A percentile compares a stretch with the other conserved stretches of the same genome.
Evolutionary conservation across 2,888 invertebrate genomes (phyloP).

Genomic region (Torymus auratus): DNA sequence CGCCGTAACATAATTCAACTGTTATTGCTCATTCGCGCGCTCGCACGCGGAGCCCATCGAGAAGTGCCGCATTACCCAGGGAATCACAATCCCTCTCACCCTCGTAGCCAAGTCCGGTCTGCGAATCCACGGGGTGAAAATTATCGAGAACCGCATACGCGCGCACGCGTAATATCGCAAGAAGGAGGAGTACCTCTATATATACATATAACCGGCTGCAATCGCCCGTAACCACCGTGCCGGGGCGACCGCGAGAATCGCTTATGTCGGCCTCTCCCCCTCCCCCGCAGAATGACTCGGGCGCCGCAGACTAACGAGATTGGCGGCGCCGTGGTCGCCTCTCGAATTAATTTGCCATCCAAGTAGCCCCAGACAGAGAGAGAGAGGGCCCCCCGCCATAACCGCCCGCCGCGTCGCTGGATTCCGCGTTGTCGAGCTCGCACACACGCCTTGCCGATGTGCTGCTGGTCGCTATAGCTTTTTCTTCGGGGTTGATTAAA

Average conservation of each 20-base stretch:
- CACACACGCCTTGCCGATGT: too few species aligned
- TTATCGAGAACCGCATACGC: slow-evolving; percentile 58
- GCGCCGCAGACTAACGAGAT: slow-evolving; percentile 61
- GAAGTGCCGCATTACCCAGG: too few species aligned
- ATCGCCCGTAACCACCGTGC: slow-evolving; percentile 60
- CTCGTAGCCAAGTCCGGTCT: too few species aligned
- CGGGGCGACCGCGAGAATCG: slow-evolving; percentile 64
- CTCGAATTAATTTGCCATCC: slow-evolving; percentile 60
- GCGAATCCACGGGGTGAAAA: slow-evolving; percentile 11
- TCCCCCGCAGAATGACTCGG: slow-evolving; percentile 43
- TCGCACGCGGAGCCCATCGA: too few species aligned
- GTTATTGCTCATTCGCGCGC: too few species aligned
- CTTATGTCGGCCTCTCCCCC: slow-evolving; percentile 45
- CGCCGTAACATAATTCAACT: too few species aligned
- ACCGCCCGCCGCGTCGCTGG: too few species aligned
- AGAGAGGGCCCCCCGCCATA: too few species aligned
- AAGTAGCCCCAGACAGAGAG: not conserved
- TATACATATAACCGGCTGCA: slow-evolving; percentile 38
- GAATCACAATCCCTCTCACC: not conserved
- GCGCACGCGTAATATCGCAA: slow-evolving; percentile 43
- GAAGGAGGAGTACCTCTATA: not conserved
- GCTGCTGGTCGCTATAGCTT: too few species aligned
- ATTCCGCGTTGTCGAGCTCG: not conserved
- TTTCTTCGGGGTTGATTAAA: too few species aligned
- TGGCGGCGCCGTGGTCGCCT: slow-evolving; percentile 40